phyloP scores from a whole-genome alignment of 2,113 vertebrate genomes.

The Paracanthobrama guichenoti region DNA sequence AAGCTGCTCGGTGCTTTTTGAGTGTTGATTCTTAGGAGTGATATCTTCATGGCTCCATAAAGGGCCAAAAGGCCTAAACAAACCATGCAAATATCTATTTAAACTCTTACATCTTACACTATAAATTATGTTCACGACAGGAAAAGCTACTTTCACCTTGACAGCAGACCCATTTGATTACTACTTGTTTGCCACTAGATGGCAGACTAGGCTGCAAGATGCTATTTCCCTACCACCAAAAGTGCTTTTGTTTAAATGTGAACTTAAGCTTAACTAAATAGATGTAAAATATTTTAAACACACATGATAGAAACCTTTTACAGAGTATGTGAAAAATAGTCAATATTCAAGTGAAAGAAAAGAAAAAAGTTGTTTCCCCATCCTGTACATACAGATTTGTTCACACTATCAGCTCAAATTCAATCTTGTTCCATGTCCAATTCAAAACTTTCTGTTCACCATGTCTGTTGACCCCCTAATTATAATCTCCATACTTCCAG shows the following conservation, averaged over 20 bases:
- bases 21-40: slow-evolving; percentile 95
- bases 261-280: not conserved
- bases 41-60: slow-evolving; percentile 99
- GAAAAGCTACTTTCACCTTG: not conserved
- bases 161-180: not conserved
- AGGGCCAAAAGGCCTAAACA: slow-evolving; percentile 74
- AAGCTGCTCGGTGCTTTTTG: slow-evolving; percentile 92
- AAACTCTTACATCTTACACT: not conserved
- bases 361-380: not conserved
- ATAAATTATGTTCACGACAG: not conserved
- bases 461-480: not conserved
- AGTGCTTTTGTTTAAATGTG: not conserved
- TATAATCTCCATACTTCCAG: not conserved
- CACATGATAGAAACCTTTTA: not conserved
- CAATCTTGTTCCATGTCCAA: not conserved
- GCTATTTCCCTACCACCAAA: not conserved
- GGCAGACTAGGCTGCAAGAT: not conserved
- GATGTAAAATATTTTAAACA: not conserved
- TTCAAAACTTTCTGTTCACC: not conserved
- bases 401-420: slow-evolving; percentile 18
- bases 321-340: not conserved
- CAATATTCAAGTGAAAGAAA: not conserved
- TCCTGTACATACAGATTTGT: not conserved
- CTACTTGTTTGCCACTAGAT: slow-evolving; percentile 32
- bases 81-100: not conserved